These are phyloP conservation scores for Microplitis deprimator DNA, from an alignment of 2,888 invertebrate genomes.

Conservation along the genomic window DNA sequence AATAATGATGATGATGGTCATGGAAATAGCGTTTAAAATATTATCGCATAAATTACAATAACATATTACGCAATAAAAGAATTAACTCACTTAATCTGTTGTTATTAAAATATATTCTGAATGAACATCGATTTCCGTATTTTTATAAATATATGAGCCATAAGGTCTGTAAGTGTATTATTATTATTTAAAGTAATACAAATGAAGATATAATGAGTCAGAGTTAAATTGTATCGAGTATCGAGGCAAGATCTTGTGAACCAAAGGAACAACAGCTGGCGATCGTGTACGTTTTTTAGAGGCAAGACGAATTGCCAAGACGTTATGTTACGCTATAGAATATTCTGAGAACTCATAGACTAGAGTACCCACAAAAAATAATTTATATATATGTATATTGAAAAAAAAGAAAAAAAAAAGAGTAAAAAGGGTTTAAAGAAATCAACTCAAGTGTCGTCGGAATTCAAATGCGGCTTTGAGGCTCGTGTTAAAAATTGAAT, in stretches of 20 bases:
- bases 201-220: neutral
- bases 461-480: conserved; percentile 49
- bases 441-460: conserved; percentile 42
- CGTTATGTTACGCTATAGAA: conserved; percentile 45
- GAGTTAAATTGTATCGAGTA: neutral
- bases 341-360: conserved; percentile 37
- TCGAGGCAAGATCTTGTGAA: neutral
- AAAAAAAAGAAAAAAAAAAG: conserved; percentile 17
- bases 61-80: too few species aligned
- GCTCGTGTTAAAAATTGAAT: conserved; percentile 69
- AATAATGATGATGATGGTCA: neutral
- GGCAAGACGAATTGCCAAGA: conserved; percentile 51
- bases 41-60: too few species aligned
- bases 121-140: neutral
- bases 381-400: neutral
- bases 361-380: conserved; percentile 19
- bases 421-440: conserved; percentile 33
- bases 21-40: neutral
- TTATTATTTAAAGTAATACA: neutral
- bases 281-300: conserved; percentile 31
- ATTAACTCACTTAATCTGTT: neutral
- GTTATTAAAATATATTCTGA: neutral
- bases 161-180: neutral
- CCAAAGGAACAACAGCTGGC: conserved; percentile 26
- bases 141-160: neutral